Evolutionary conservation across 2,888 invertebrate species (phyloP).

Genomic region (Oscheius sp.): DNA sequence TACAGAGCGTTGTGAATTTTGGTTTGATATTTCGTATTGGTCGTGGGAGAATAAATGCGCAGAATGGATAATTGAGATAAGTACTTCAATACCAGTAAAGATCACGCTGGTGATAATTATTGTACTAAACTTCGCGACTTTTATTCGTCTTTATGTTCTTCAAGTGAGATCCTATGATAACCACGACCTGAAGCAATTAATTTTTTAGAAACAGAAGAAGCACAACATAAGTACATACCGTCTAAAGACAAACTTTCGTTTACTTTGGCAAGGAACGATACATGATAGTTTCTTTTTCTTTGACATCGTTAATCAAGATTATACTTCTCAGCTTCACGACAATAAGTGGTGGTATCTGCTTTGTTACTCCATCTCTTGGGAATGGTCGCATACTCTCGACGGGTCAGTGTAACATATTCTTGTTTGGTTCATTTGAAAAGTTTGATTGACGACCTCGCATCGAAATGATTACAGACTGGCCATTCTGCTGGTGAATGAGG

Average conservation of each 20-base stretch:
- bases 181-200: too few species aligned
- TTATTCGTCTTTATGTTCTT: background rate
- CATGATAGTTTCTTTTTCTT: constrained; percentile 17
- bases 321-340: constrained; percentile 3
- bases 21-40: constrained; percentile 5
- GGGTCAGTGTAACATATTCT: constrained; percentile 10
- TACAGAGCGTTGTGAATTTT: constrained; percentile 13
- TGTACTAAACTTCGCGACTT: constrained; percentile 7
- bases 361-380: constrained; percentile 11
- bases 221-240: background rate
- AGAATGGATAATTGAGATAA: constrained; percentile 9
- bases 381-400: constrained; percentile 9
- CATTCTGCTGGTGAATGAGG: constrained; percentile 8
- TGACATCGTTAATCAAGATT: constrained; percentile 17
- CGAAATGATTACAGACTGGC: background rate
- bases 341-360: constrained; percentile 16
- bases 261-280: constrained; percentile 9
- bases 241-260: constrained; percentile 11
- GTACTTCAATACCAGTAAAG: constrained; percentile 17
- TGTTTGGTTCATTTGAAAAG: too few species aligned
- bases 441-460: too few species aligned
- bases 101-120: background rate
- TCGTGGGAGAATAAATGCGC: constrained; percentile 14
- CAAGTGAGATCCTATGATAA: too few species aligned
- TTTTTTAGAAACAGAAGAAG: constrained; percentile 8